Evolutionary conservation across 2,888 invertebrate species (phyloP), one percentile per base, ranked within the genome.

Genomic region (Drosophila multiciliata): DNA sequence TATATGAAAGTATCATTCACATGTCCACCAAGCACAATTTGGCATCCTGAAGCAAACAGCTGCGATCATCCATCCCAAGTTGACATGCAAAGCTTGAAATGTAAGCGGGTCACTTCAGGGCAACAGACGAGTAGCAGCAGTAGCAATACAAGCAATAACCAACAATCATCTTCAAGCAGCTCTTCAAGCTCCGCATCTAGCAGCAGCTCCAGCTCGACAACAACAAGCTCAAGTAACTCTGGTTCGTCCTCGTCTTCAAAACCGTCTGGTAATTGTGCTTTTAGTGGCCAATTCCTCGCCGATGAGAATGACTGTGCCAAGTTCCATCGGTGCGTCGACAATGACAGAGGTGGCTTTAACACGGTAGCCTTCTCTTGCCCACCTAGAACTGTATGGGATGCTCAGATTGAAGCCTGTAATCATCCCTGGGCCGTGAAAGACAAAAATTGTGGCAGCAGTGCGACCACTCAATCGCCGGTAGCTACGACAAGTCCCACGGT

Each of bases 351-450:
- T 3, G 93, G 93, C 1, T 94, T 91, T 71, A 93, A 83, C 29
- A 94, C 92, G 72, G 93, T 94, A 66, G 92, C 94, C 23, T 95
- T 94, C 74, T 92, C 91, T 4, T 95, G 95, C 73, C 94, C 94
- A 0, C 93, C 93, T n/a, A 94, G 94, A 48, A 95, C 95, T 1
- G 94, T 95, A 49, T 95, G 95, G 95, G 95, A 95, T 91, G 93
- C 93, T 66, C 92, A 94, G 59, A 93, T 94, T 67, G 92, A 94
- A 80, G 93, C 93, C 1, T 96, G 96, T 58, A 93, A 93, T 73
- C 91, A 93, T 78, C 90, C 90, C 23, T 91, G 91, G 92, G 90
- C 91, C 17, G 91, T 91, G 0, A 78, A 89, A 20, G 75, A 89
- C 53, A 82, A 72, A 59, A 87, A 72, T 8, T 92, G 92, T 57